Evolutionary conservation across 2,888 invertebrate species (phyloP), one percentile per base, ranked within the genome.

Genomic region (Eupelmus urozonus): DNA sequence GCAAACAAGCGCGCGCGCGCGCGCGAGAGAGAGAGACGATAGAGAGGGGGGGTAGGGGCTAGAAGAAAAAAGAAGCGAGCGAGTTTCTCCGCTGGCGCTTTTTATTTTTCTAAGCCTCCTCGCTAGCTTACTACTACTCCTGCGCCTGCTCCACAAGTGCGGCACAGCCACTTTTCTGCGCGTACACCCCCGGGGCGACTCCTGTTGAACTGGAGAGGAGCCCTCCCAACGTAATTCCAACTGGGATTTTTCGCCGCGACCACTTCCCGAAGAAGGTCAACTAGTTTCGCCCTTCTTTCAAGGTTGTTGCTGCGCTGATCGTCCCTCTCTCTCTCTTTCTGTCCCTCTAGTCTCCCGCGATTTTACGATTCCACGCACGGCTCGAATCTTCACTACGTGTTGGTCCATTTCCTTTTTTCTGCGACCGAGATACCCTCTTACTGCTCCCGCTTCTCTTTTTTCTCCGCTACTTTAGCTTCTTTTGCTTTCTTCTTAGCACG

Each of bases 221-320:
- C 65, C 27, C 53, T 57, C 42, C 23, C 23, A n/a, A 53, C 53
- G 67, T 67, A 51, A 75, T 75, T 53, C 42, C 62, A 29, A 25
- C 70, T 49, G 76, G 65, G 29, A 65, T 76, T 65, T 65, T 71
- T 76, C 16, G 80, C 76, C 79, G 65, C 76, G 75, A 76, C 73
- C 81, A 62, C 75, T 81, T 77, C 78, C 74, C 60, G 72, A 80
- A 73, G 81, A 76, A 80, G 79, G 82, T 81, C 79, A 82, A 82
- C 81, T 82, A 81, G 80, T 78, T 73, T 67, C 20, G 63, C 65
- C 62, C 57, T 77, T 77, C 78, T 78, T 80, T 80, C 80, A 80
- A 80, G 80, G 80, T 78, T 78, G 70, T 75, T 57, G 40, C 34
- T 27, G 11, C 53, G 18, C 45, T 45, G 13, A 2, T 45, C 16